Percentiles rank a stretch among this genome's conserved stretches.
Evolutionary conservation across 2,113 vertebrate genomes (phyloP).

Genomic region (Crotalus horridus): DNA sequence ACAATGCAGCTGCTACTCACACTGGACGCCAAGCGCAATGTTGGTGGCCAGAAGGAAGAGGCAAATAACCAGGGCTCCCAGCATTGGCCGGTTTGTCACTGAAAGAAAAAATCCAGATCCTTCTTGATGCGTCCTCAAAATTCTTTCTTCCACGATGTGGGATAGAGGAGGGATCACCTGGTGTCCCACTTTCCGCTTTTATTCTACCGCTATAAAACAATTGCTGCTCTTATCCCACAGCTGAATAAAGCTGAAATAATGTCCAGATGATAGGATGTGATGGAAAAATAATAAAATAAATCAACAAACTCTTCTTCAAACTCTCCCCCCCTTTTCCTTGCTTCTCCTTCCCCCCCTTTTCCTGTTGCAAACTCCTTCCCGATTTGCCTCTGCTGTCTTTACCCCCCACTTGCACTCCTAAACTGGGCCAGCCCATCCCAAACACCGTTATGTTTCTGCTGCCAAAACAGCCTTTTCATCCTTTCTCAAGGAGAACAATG

Average conservation of each 20-base stretch:
- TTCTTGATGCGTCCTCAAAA: background rate
- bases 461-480: background rate
- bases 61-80: conserved; percentile 32
- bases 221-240: background rate
- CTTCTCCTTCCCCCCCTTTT: background rate
- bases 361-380: background rate
- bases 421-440: background rate
- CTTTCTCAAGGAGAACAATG: background rate
- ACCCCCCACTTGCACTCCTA: background rate
- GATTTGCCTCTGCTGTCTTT: background rate
- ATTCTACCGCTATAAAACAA: background rate
- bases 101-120: background rate
- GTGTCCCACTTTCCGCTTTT: background rate
- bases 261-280: background rate
- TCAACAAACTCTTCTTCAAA: background rate
- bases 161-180: background rate
- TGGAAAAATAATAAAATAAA: background rate
- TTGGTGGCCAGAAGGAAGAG: conserved; percentile 35
- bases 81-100: conserved; percentile 8
- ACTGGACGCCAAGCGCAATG: conserved; percentile 46
- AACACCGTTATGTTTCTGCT: background rate
- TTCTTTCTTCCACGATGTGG: background rate
- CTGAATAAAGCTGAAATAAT: background rate
- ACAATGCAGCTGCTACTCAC: conserved; percentile 43
- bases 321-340: background rate